Base-by-base conservation (phyloP, 2,888 invertebrate genomes). In the Tipula lateralis region DNA sequence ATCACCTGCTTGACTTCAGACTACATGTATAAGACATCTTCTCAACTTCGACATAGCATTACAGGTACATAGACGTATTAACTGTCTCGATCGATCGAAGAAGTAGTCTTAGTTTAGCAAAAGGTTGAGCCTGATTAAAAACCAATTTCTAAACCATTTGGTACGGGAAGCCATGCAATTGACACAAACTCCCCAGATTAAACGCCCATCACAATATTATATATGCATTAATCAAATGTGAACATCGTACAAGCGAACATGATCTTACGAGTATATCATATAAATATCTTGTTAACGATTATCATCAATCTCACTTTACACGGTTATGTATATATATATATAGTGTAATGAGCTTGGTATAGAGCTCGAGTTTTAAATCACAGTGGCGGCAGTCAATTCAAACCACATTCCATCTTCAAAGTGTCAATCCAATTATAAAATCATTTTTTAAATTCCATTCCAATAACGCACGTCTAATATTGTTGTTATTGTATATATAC, bases 351-450 rank as follows among this genome's bases (percentile, higher is more conserved):
- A 5, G 32, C 39, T 44, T 4, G n/a, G 32, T 32, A 9, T n/a
- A 50, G 13, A 50, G 50, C 50, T 5, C 50, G 50, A n/a, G n/a
- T 50, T 50, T 50, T 19, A 19, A 19, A 19, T 50, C 50, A 16
- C 50, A 50, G 50, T 50, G 50, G 50, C 50, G 50, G 50, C 50
- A 50, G 19, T 6, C 50, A 50, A 50, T 19, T 50, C 50, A 50
- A 50, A 50, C 50, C 50, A 12, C 50, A 50, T 50, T 50, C 50
- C 50, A 50, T 50, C 19, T 50, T 50, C 50, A 50, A 50, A 50
- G 50, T 50, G 50, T 50, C 50, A 50, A 50, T 50, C 50, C 50
- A 50, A 50, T 50, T 50, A 50, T 50, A 50, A 50, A 50, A 50
- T 50, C 50, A 50, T 50, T 50, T 50, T n/a, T 50, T 19, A 50